Percentiles rank a stretch among this genome's conserved stretches.
phyloP scores from a whole-genome alignment of 1,140 invertebrate species.

The Lysiphlebus fabarum region DNA sequence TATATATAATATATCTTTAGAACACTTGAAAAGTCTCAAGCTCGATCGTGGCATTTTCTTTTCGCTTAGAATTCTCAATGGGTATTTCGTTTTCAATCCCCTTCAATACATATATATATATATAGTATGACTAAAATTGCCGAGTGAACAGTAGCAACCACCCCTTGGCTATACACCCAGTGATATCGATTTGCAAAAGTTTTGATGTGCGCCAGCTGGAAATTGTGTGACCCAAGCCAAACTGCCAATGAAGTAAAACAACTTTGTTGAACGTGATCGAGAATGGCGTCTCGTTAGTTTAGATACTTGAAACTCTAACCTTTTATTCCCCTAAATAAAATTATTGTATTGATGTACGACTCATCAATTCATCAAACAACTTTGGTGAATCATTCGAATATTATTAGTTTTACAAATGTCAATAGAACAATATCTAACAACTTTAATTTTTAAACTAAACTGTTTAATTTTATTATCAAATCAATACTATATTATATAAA shows the following conservation, averaged over 20 bases:
- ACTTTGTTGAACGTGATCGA: slow-evolving; percentile 18
- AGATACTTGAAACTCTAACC: neutral
- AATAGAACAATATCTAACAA: too few species aligned
- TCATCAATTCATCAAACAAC: neutral
- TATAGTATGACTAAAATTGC: too few species aligned
- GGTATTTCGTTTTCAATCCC: neutral
- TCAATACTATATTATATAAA: too few species aligned
- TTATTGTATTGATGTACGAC: slow-evolving; percentile 6
- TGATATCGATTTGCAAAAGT: slow-evolving; percentile 20
- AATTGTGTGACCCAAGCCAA: slow-evolving; percentile 7
- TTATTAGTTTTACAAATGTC: neutral
- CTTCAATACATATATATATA: too few species aligned
- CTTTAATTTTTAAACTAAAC: too few species aligned
- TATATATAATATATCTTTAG: too few species aligned
- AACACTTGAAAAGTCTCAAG: slow-evolving; percentile 1
- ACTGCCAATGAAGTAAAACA: slow-evolving; percentile 14
- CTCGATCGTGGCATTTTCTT: too few species aligned
- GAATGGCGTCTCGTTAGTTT: slow-evolving; percentile 21
- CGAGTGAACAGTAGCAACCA: neutral
- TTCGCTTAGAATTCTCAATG: slow-evolving; percentile 12
- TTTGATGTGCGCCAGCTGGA: slow-evolving; percentile 20
- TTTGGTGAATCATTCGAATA: neutral
- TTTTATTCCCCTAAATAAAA: neutral
- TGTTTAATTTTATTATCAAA: too few species aligned
- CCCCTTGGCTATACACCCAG: neutral